phyloP scores from a whole-genome alignment of 2,888 invertebrate genomes.

The Orchesella flavescens region DNA sequence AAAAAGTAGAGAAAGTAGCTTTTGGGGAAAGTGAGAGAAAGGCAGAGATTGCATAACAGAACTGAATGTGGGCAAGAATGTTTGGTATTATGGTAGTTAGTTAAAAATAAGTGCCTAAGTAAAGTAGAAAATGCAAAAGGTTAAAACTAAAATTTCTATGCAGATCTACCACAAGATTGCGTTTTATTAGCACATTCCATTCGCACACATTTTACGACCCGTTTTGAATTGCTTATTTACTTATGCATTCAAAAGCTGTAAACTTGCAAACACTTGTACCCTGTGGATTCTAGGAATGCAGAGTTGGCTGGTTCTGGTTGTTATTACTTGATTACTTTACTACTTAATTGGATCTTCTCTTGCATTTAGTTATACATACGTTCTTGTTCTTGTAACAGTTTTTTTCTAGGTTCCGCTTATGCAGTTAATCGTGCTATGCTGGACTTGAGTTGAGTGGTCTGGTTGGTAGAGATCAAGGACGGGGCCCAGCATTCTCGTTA shows the following conservation, averaged over 20 bases:
- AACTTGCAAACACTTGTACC: not conserved
- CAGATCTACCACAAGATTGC: not conserved
- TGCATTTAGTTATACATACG: not conserved
- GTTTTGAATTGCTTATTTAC: not conserved
- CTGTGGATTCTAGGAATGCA: not conserved
- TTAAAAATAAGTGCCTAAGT: no score
- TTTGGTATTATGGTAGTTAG: no score
- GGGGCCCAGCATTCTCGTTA: not conserved
- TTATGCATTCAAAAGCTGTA: not conserved
- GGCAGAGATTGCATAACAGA: no score
- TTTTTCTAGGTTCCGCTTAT: not conserved
- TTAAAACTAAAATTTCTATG: not conserved
- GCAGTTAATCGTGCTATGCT: not conserved
- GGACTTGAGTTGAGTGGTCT: not conserved
- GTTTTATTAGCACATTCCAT: not conserved
- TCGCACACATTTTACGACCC: not conserved
- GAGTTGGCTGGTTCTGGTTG: not conserved
- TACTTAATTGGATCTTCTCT: not conserved
- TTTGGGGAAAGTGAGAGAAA: not conserved
- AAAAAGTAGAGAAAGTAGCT: not conserved
- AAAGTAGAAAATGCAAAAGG: not conserved
- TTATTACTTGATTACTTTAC: not conserved
- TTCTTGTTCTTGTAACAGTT: not conserved
- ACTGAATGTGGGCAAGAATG: no score
- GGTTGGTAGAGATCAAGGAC: conserved; percentile 13